Conservation (phyloP, 2,113 vertebrate species). For the Cromileptes altivelis region DNA sequence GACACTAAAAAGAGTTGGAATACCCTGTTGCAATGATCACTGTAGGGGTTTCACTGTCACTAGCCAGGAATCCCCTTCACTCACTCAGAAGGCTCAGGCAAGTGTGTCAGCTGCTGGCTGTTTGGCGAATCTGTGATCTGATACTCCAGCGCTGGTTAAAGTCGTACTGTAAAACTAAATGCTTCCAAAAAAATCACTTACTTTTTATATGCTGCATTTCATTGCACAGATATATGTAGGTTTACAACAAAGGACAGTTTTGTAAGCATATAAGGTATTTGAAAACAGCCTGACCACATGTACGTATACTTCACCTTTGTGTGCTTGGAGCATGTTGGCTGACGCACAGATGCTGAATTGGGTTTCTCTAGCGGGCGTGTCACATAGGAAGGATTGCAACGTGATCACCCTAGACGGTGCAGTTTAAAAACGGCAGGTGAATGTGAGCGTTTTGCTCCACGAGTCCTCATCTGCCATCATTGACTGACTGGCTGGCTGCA, state of each 20-base stretch:
- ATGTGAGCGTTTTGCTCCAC: background rate
- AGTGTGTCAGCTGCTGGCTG: conserved; percentile 29
- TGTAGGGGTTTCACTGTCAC: conserved; percentile 9
- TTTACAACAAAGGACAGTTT: background rate
- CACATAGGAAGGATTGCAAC: background rate
- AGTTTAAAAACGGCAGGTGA: conserved; percentile 19
- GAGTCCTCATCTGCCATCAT: conserved; percentile 13
- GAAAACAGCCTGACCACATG: background rate
- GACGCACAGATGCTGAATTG: no score
- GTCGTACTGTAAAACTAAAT: conserved; percentile 18
- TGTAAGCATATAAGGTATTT: background rate
- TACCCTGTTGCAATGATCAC: background rate
- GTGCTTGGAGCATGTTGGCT: background rate
- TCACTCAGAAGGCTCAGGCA: conserved; percentile 32
- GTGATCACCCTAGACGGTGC: conserved; percentile 1
- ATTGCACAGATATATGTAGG: background rate
- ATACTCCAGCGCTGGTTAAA: background rate
- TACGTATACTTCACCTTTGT: background rate
- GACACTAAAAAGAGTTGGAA: conserved; percentile 11
- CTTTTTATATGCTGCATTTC: background rate
- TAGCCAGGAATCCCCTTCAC: conserved; percentile 22
- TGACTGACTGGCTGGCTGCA: conserved; percentile 13
- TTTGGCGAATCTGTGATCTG: conserved; percentile 41
- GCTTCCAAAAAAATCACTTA: background rate
- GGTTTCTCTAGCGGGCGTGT: background rate